phyloP scores from a whole-genome alignment of 2,113 vertebrate species.

The Amphiprion percula region DNA sequence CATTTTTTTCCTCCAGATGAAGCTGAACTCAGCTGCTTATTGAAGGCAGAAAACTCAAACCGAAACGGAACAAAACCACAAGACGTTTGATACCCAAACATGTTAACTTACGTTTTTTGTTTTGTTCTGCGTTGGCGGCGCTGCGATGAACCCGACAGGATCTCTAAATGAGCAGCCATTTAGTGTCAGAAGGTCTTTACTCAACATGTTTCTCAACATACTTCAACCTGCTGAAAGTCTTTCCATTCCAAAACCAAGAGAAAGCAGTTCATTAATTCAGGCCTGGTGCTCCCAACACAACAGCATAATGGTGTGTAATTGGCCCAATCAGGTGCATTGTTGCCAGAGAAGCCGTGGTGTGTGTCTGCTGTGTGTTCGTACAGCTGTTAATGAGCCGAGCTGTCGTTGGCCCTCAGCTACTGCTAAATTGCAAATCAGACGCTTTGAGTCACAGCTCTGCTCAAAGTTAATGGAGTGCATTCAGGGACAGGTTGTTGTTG shows the following conservation, averaged over 20 bases:
- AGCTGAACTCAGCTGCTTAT: too few relatives aligned
- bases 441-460: conserved; percentile 49
- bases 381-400: conserved; percentile 28
- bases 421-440: conserved; percentile 41
- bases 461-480: conserved; percentile 48
- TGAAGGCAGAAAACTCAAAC: too few relatives aligned
- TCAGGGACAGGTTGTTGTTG: conserved; percentile 52
- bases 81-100: too few relatives aligned
- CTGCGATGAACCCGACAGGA: too few relatives aligned
- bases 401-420: conserved; percentile 41
- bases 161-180: too few relatives aligned
- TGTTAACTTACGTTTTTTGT: too few relatives aligned
- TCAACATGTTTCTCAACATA: not conserved
- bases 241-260: conserved; percentile 1
- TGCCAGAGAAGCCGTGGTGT: conserved; percentile 36
- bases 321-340: conserved; percentile 53
- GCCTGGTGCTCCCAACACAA: conserved; percentile 39
- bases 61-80: too few relatives aligned
- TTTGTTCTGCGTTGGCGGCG: too few relatives aligned
- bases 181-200: not conserved
- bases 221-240: conserved; percentile 4
- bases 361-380: not conserved
- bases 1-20: too few relatives aligned
- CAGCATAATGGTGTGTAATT: conserved; percentile 42
- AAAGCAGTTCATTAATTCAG: conserved; percentile 35